A percentile compares a stretch with the other conserved stretches of the same genome.
Evolutionary conservation across 2,113 vertebrate species (phyloP).

Genomic region (Pluvianellus socialis): DNA sequence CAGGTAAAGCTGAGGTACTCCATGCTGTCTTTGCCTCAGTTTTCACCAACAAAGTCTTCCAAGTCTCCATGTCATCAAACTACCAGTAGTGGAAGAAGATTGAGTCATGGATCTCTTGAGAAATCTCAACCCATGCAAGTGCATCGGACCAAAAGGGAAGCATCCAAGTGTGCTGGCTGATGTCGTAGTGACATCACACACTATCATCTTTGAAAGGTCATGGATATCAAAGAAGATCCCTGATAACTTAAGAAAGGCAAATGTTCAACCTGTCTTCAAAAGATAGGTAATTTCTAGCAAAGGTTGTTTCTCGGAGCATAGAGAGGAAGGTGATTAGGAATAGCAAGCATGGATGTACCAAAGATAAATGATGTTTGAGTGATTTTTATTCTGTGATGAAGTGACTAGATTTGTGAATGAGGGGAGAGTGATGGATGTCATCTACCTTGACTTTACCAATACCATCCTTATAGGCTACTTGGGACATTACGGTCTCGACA

Average conservation of each 20-base stretch:
- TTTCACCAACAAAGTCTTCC: neutral
- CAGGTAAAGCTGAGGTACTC: neutral
- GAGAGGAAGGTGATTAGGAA: neutral
- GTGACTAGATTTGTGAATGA: neutral
- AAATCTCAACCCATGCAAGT: neutral
- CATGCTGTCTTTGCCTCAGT: neutral
- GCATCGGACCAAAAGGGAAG: neutral
- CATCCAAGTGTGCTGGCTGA: neutral
- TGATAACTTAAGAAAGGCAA: neutral
- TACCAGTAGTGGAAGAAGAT: neutral
- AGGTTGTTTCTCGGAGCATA: neutral
- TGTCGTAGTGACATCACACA: neutral
- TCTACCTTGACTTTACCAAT: neutral
- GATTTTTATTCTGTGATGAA: neutral
- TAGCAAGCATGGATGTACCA: neutral
- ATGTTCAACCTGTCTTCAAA: neutral
- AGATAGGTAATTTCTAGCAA: neutral
- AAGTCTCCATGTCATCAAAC: neutral
- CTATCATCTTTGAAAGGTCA: neutral
- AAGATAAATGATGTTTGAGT: neutral
- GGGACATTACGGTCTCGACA: accelerated
- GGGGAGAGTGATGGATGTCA: neutral
- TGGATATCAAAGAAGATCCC: neutral
- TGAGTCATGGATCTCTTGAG: neutral
- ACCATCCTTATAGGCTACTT: neutral